Base-by-base conservation (phyloP, 2,797 vertebrate species). In the Leptatherina wallacei region DNA sequence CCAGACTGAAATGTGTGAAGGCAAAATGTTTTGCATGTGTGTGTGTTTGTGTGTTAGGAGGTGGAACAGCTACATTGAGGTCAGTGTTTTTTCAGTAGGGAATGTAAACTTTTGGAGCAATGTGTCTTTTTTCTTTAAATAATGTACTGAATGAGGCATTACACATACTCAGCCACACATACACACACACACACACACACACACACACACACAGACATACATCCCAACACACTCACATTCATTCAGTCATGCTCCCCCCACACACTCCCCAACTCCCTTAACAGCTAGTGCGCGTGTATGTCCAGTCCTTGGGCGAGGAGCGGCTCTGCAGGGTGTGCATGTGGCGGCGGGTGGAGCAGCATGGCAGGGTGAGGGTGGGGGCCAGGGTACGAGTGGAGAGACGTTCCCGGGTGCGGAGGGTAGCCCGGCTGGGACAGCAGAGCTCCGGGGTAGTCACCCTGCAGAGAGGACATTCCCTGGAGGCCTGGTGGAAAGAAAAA, bases 221-320 rank as follows among this genome's bases (percentile, higher is more conserved):
- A 54, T 65, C 55, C 49, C 4, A 65, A 57, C 69, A 69, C 71
- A 52, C 72, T 61, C 82, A 59, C 78, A 69, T 65, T 73, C 83
- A 77, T 57, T 70, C 69, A 44, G 27, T 59, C 22, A 49, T 65
- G 59, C 55, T 3, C 44, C 49, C 42, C 22, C 42, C 54, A 56
- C 65, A 52, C 33, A 18, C 59, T 35, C 36, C 5, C 42, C 27
- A 6, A 33, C 75, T 20, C 35, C 75, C 58, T 71, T 73, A 22
- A 65, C 64, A 63, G 89, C 93, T 93, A 94, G 88, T 95, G 95
- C 76, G 95, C 94, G 0, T 95, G 94, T 86, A 95, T 95, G 93
- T 96, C 95, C 84, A 96, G 93, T 90, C 92, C 92, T 90, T 95
- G 95, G 71, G 94, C 88, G 63, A 95, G 90, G 65, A 95, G 94